Percentiles rank a stretch among this genome's conserved stretches.
Evolutionary conservation across 1,140 invertebrate species (phyloP).

Genomic region (Cotesia chilonis): DNA sequence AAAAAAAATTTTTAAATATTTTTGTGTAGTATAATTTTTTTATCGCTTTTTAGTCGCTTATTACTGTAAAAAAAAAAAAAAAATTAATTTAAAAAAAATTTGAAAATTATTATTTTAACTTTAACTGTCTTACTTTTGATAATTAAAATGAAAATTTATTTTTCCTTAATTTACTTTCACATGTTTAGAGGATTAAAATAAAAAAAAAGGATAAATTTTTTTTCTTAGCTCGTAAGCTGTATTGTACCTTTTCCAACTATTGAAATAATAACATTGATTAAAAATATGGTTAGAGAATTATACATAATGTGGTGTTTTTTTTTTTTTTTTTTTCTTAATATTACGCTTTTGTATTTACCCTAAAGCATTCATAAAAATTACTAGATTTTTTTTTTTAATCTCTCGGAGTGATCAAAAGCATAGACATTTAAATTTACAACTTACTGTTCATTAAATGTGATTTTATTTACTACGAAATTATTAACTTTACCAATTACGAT

Average conservation of each 20-base stretch:
- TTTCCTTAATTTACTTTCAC: conserved; percentile 17
- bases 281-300: conserved; percentile 47
- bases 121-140: not conserved
- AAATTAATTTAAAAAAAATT: not conserved
- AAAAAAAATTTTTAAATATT: conserved; percentile 18
- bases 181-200: conserved; percentile 16
- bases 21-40: conserved; percentile 24
- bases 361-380: conserved; percentile 39
- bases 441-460: conserved; percentile 19
- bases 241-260: conserved; percentile 23
- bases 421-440: conserved; percentile 41
- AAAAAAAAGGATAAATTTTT: not conserved
- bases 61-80: too few relatives aligned
- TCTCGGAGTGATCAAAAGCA: conserved; percentile 38
- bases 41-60: conserved; percentile 21
- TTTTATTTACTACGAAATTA: conserved; percentile 19
- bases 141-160: too few relatives aligned
- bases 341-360: conserved; percentile 31
- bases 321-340: conserved; percentile 31
- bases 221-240: conserved; percentile 7
- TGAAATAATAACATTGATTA: conserved; percentile 44
- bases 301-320: conserved; percentile 44
- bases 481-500: conserved; percentile 6
- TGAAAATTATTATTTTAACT: not conserved
- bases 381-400: conserved; percentile 36